Percentiles rank a stretch among this genome's conserved stretches.
Evolutionary conservation across 2,888 invertebrate genomes (phyloP).

Genomic region (Hetaerina titia): DNA sequence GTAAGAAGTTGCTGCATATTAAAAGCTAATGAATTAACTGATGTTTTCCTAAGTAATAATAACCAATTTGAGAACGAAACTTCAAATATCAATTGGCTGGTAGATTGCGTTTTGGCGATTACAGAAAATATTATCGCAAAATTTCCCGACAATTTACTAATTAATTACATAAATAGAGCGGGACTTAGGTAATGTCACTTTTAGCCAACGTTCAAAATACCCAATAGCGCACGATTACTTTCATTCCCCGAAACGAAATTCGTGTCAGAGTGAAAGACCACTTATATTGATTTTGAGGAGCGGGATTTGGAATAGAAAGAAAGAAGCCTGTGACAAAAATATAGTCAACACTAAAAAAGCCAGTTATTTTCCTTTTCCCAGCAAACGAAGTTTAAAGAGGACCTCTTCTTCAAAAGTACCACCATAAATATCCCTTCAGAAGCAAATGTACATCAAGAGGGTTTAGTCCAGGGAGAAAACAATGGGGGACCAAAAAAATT

Average conservation of each 20-base stretch:
- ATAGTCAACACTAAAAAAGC: not conserved
- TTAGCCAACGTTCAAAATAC: not conserved
- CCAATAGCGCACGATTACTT: not conserved
- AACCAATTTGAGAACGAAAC: too few relatives aligned
- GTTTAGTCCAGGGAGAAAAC: not conserved
- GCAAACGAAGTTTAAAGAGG: not conserved
- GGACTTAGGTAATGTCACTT: not conserved
- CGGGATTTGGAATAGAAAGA: not conserved
- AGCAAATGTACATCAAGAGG: not conserved
- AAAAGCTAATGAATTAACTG: too few relatives aligned
- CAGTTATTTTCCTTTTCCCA: not conserved
- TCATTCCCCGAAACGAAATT: not conserved
- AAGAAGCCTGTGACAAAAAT: not conserved
- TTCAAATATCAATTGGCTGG: too few relatives aligned
- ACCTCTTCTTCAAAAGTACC: not conserved
- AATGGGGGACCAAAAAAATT: too few relatives aligned
- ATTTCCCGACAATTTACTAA: not conserved
- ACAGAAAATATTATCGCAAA: not conserved
- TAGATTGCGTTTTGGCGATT: not conserved
- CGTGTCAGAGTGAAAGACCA: not conserved
- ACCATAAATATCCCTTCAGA: not conserved
- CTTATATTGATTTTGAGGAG: not conserved
- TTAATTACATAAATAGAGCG: not conserved
- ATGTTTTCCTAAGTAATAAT: too few relatives aligned
- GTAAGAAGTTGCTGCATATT: too few relatives aligned